These are phyloP conservation scores for Montipora capitata DNA, from an alignment of 92 coral and sea anemone species.

Conservation along the genomic window DNA sequence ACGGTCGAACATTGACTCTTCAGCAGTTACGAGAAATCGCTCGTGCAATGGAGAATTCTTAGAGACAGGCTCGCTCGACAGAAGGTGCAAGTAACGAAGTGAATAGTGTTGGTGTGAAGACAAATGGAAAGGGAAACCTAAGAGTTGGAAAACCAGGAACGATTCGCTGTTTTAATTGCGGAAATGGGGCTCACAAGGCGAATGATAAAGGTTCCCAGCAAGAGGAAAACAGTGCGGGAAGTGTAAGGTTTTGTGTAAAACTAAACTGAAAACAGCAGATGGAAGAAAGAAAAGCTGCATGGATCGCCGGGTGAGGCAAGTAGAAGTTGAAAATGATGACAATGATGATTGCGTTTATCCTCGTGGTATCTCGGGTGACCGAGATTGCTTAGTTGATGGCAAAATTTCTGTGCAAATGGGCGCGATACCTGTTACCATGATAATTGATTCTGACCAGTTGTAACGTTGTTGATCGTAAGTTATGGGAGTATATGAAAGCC, in stretches of 20 bases:
- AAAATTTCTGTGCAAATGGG: slow-evolving; percentile 29
- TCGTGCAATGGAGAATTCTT: slow-evolving; percentile 58
- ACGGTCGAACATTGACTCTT: neutral
- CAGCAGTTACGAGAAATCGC: slow-evolving; percentile 13
- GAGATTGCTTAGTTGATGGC: slow-evolving; percentile 18
- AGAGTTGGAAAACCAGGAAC: neutral
- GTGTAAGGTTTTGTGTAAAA: slow-evolving; percentile 25
- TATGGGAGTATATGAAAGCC: slow-evolving; percentile 55
- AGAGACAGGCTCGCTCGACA: slow-evolving; percentile 52
- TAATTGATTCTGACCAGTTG: slow-evolving; percentile 66
- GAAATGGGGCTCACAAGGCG: slow-evolving; percentile 23
- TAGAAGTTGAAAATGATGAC: slow-evolving; percentile 17
- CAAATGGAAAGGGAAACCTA: neutral
- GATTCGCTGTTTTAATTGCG: neutral
- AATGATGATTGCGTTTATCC: slow-evolving; percentile 27
- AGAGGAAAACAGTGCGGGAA: slow-evolving; percentile 21
- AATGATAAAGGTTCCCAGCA: slow-evolving; percentile 6
- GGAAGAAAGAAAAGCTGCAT: neutral
- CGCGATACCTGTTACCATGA: slow-evolving; percentile 46
- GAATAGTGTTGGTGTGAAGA: neutral
- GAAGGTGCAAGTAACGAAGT: slow-evolving; percentile 14
- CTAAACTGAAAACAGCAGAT: neutral
- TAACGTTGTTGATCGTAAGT: slow-evolving; percentile 41
- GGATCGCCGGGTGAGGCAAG: slow-evolving; percentile 14
- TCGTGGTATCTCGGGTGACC: slow-evolving; percentile 9